Percentiles rank a stretch among this genome's conserved stretches.
Evolutionary conservation across 2,888 invertebrate genomes (phyloP).

Genomic region (Pachymerium ferrugineum): DNA sequence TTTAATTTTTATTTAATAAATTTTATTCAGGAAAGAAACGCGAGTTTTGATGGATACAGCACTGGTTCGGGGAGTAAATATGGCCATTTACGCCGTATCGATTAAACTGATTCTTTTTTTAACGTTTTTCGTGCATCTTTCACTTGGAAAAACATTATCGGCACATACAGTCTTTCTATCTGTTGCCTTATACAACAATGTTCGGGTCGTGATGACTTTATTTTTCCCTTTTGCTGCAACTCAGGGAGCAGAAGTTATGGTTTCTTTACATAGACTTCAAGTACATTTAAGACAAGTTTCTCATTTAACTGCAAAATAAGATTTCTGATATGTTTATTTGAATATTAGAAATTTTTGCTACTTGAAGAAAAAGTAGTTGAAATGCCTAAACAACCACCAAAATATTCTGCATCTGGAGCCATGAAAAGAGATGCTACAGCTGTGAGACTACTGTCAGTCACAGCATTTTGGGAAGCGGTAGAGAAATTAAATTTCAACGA

Average conservation of each 20-base stretch:
- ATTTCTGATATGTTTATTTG: background rate
- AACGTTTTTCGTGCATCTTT: conserved; percentile 69
- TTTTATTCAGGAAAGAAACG: conserved; percentile 59
- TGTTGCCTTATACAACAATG: conserved; percentile 80
- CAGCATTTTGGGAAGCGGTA: background rate
- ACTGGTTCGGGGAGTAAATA: conserved; percentile 55
- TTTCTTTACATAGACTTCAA: conserved; percentile 67
- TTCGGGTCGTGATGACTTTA: conserved; percentile 80
- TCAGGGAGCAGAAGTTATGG: conserved; percentile 69
- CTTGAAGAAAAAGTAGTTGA: conserved; percentile 45
- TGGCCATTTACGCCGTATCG: conserved; percentile 64
- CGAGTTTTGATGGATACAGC: conserved; percentile 60
- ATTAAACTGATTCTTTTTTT: conserved; percentile 76
- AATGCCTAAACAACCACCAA: background rate
- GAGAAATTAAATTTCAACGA: background rate
- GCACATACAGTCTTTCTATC: conserved; percentile 74
- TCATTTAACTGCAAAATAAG: background rate
- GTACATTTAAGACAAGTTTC: conserved; percentile 42
- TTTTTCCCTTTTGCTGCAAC: conserved; percentile 81
- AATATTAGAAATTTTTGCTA: conserved; percentile 46
- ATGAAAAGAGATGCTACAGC: too few species aligned
- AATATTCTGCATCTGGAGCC: too few species aligned
- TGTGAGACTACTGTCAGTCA: background rate
- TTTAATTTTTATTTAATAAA: background rate
- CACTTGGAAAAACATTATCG: conserved; percentile 60